Evolutionary conservation across 2,113 vertebrate genomes (phyloP), one percentile per base, ranked within the genome.

Genomic region (Eretmochelys imbricata): DNA sequence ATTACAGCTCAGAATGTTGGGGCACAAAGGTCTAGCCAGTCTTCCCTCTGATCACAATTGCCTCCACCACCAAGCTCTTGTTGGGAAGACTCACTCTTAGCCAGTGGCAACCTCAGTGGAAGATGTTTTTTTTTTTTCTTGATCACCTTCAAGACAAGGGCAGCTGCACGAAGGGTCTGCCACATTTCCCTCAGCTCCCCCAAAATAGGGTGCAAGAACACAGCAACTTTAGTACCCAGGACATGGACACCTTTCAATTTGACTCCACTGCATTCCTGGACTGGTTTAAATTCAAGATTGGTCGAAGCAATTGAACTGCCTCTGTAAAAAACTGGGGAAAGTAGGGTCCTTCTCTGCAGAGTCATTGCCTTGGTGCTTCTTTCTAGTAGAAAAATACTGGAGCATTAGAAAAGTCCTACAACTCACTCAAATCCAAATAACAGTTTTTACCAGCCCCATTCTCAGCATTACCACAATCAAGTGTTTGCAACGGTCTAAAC

Each of bases 211-310:
- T 82, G 9, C 62, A 79, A 92, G 80, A 48, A 8, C 20, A 75
- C 38, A 0, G 1, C 8, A 83, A 2, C n/a, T 72, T 62, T 88
- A 76, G 46, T 11, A 88, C 3, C 2, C 5, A 65, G 8, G 49
- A 4, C 4, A 9, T 86, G 90, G 9, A 31, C 10, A 2, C 10
- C 76, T 25, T 27, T 76, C 80, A 92, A 42, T 4, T 49, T 0
- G 49, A n/a, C 13, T 6, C 72, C 11, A 27, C 57, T 9, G 0
- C 0, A 16, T 59, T 92, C 50, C 53, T 13, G 3, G 55, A 14
- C 6, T 2, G 46, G 17, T 48, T 78, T 95, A 69, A 65, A 51
- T 42, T 38, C 72, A 89, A 57, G 55, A 81, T 62, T 5, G 3
- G 22, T 19, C 31, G 62, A 90, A 92, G 80, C 3, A 17, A 51